Conservation (phyloP, 2,113 vertebrate genomes). For the Semnornis frantzii region DNA sequence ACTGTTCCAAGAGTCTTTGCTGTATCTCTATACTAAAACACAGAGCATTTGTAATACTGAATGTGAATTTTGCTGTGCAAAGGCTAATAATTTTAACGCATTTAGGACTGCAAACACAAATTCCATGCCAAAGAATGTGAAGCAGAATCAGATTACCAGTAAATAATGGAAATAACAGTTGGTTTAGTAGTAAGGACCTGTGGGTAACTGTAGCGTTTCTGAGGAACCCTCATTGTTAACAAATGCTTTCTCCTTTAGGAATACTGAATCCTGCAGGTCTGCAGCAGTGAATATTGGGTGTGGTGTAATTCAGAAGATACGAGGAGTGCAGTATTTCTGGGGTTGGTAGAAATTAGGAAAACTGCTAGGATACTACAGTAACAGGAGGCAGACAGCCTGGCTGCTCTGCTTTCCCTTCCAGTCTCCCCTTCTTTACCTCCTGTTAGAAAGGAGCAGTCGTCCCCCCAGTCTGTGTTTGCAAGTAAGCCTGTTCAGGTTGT, state of each 20-base stretch:
- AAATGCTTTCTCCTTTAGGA: not conserved
- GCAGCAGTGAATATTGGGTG: not conserved
- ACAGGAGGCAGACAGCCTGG: not conserved
- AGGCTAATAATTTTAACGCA: not conserved
- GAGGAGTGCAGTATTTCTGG: not conserved
- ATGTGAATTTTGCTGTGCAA: not conserved
- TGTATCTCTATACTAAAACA: not conserved
- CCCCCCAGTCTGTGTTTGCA: not conserved
- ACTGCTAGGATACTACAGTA: not conserved
- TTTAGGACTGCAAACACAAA: not conserved
- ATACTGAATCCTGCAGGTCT: not conserved
- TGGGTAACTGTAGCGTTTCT: not conserved
- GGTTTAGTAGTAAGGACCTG: not conserved
- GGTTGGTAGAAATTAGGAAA: not conserved
- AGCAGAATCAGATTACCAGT: not conserved
- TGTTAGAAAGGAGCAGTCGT: fast-evolving
- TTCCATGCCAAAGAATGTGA: not conserved
- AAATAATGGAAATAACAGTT: not conserved
- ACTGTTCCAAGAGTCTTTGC: not conserved
- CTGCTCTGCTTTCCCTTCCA: not conserved
- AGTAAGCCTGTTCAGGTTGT: not conserved
- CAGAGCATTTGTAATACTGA: not conserved
- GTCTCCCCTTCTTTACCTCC: not conserved
- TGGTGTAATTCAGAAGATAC: not conserved
- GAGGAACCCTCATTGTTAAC: not conserved